Evolutionary conservation across 2,113 vertebrate genomes (phyloP).

Genomic region (Phocoena sinus): DNA sequence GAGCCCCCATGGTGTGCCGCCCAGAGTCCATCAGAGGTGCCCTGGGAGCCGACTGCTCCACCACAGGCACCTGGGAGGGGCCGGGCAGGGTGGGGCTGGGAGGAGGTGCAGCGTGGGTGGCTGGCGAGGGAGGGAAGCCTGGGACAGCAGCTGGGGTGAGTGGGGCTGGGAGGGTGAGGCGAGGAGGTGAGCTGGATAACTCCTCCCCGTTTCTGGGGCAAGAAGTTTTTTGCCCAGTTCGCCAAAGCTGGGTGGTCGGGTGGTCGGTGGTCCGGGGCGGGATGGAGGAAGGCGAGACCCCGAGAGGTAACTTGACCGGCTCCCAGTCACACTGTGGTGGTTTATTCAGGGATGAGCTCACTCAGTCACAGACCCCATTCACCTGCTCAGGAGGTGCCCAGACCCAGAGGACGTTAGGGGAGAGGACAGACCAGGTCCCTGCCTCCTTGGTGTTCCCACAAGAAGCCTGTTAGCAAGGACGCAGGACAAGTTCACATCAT

Average conservation of each 20-base stretch:
- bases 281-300: background rate
- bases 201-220: background rate
- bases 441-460: background rate
- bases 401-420: background rate
- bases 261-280: background rate
- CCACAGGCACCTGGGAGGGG: background rate
- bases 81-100: background rate
- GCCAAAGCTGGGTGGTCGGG: background rate
- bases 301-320: background rate
- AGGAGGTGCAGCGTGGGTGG: slow-evolving; percentile 42
- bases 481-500: background rate
- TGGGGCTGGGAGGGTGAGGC: background rate
- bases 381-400: background rate
- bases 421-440: background rate
- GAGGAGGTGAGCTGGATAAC: background rate
- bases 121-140: background rate
- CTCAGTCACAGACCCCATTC: background rate
- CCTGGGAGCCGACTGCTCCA: background rate
- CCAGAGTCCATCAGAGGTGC: background rate
- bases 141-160: background rate
- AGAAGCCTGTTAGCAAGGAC: background rate
- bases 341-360: background rate
- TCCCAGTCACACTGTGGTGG: background rate
- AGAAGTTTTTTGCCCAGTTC: background rate
- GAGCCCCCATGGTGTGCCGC: slow-evolving; percentile 45